Evolutionary conservation across 1,140 invertebrate species (phyloP).

Genomic region (Medauroidea extradentata): DNA sequence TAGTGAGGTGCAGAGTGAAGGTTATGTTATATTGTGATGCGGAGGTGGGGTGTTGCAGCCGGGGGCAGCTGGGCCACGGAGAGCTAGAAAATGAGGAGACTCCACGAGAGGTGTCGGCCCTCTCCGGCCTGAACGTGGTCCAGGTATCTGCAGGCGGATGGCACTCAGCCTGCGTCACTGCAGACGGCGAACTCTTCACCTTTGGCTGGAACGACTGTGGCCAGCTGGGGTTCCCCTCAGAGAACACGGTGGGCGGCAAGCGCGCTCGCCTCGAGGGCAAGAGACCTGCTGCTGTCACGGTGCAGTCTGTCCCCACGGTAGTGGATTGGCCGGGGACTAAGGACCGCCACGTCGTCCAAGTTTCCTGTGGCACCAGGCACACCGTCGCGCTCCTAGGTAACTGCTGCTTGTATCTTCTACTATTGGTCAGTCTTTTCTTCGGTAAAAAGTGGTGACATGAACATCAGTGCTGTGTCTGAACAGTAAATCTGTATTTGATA

Average conservation of each 20-base stretch:
- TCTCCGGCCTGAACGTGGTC: constrained; percentile 63
- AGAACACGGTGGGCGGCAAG: constrained; percentile 34
- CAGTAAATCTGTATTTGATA: too few relatives aligned
- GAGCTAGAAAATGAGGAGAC: constrained; percentile 55
- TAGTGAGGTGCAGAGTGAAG: too few relatives aligned
- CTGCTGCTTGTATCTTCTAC: neutral
- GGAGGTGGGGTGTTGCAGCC: too few relatives aligned
- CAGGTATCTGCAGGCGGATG: constrained; percentile 74
- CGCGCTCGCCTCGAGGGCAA: neutral
- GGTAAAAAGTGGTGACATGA: too few relatives aligned
- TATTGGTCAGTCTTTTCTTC: too few relatives aligned
- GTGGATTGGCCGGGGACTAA: constrained; percentile 49
- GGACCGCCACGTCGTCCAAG: constrained; percentile 49
- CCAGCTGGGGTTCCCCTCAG: constrained; percentile 61
- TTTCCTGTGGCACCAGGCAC: constrained; percentile 64
- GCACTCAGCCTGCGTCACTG: constrained; percentile 75
- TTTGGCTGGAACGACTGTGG: constrained; percentile 86
- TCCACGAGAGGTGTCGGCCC: constrained; percentile 54
- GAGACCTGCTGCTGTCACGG: constrained; percentile 29
- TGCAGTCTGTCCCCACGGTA: constrained; percentile 45
- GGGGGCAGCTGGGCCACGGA: constrained; percentile 79
- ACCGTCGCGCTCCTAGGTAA: constrained; percentile 56
- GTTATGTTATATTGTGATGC: too few relatives aligned
- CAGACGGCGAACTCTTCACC: constrained; percentile 61
- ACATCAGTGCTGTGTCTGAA: too few relatives aligned